Conservation (phyloP, 2,797 vertebrate species). For the Antennarius maculatus region DNA sequence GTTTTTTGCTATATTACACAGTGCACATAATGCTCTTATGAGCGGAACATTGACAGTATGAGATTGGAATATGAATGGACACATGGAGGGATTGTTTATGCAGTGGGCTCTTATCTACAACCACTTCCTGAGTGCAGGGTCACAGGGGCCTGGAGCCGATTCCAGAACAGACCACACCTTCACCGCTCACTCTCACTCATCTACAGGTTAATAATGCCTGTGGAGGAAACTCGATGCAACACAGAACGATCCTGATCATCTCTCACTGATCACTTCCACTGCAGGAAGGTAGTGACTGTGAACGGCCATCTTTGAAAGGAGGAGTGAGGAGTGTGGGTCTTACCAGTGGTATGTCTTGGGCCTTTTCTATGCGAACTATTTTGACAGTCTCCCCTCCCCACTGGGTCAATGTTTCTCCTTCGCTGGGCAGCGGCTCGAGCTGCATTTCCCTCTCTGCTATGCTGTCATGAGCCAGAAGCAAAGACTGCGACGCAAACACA, state of each 20-base stretch:
- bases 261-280: background rate
- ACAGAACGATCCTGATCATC: background rate
- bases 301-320: background rate
- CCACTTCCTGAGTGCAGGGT: too few species aligned
- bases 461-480: conserved; percentile 92
- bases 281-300: background rate
- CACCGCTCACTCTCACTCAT: background rate
- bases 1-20: too few species aligned
- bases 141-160: too few species aligned
- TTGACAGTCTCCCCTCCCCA: conserved; percentile 95
- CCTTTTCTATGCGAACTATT: conserved; percentile 96
- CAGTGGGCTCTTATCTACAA: too few species aligned
- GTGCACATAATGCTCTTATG: too few species aligned
- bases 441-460: conserved; percentile 96
- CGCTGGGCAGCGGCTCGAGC: conserved; percentile 80
- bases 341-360: conserved; percentile 94
- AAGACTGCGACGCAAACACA: conserved; percentile 78
- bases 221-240: background rate
- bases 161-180: too few species aligned
- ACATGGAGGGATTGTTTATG: background rate
- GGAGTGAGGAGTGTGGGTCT: conserved; percentile 49
- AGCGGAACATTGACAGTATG: background rate
- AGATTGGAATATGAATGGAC: background rate
- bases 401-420: conserved; percentile 89
- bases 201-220: background rate